Conservation (phyloP, 1,140 invertebrate species). For the Scaptomyza pallida region DNA sequence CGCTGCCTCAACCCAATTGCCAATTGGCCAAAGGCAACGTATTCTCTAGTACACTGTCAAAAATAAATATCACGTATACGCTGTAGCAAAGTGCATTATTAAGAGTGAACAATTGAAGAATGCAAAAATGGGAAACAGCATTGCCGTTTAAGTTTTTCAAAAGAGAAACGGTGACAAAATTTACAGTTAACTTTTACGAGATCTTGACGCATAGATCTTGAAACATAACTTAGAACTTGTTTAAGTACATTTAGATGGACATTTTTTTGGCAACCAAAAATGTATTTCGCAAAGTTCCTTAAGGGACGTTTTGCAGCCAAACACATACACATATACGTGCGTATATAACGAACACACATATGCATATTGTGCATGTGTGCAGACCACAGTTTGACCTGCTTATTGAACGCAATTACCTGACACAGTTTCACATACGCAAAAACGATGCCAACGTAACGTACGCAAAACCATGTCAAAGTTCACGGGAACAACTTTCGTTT, state of each 20-base stretch:
- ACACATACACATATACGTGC: conserved; percentile 1
- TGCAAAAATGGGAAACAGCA: background rate
- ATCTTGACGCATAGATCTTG: too few relatives aligned
- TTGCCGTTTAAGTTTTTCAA: too few relatives aligned
- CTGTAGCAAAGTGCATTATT: background rate
- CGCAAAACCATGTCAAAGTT: conserved; percentile 66
- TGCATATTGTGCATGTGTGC: conserved; percentile 6
- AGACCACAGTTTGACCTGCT: conserved; percentile 59
- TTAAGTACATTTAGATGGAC: too few relatives aligned
- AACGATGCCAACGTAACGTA: conserved; percentile 69
- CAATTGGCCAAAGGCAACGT: background rate
- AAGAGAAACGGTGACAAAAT: too few relatives aligned
- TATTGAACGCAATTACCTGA: conserved; percentile 81
- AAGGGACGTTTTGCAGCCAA: too few relatives aligned
- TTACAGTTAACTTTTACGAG: too few relatives aligned
- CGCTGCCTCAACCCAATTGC: conserved; percentile 2
- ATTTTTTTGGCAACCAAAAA: too few relatives aligned
- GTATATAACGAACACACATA: background rate
- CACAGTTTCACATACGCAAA: conserved; percentile 63
- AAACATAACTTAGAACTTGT: too few relatives aligned
- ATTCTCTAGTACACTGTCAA: background rate
- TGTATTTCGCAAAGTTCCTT: too few relatives aligned
- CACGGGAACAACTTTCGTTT: conserved; percentile 48
- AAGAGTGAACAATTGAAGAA: background rate
- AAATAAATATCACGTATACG: conserved; percentile 1